Base-by-base conservation (phyloP, 2,113 vertebrate species). In the Mus spicilegus region DNA sequence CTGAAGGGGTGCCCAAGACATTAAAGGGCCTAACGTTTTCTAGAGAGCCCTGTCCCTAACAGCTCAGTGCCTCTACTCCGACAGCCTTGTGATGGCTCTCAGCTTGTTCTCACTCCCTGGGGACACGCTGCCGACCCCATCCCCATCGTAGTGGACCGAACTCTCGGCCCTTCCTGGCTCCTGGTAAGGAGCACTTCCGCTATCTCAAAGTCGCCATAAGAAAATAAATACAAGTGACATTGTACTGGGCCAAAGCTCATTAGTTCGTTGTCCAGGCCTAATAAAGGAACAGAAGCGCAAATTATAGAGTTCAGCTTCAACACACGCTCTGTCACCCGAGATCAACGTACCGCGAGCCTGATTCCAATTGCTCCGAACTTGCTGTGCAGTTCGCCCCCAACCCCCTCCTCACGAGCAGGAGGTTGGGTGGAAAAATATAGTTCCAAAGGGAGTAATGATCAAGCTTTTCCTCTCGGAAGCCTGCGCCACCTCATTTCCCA, bases 211-310 rank as follows among this genome's bases (percentile, higher is more conserved):
- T 99, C 98, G 98, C 98, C 98, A 95, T 98, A 95, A 98, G 98
- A 98, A 99, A 99, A 99, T 99, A 99, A 99, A 99, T 99, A 99
- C 98, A 99, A 99, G 98, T 99, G 99, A 99, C 99, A 99, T 98
- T 98, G 98, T 98, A 98, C 98, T 98, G 97, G 98, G 98, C 98
- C 98, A 98, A 99, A 99, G 98, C 99, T 99, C 99, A 99, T 99
- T 99, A 99, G 99, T 99, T 99, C 99, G 98, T 98, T 99, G 99
- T 99, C 99, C 98, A 97, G 98, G 98, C 98, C 98, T 99, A 99
- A 99, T 99, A 99, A 99, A 99, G 98, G 98, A 99, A 98, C 98
- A 99, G 99, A 99, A 99, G 99, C 98, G 97, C 99, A 99, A 99
- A 99, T 99, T 98, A 99, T 98, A 98, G 99, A 99, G 99, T 99